Evolutionary conservation across 1,140 invertebrate genomes (phyloP).

Genomic region (Neodiprion fabricii): DNA sequence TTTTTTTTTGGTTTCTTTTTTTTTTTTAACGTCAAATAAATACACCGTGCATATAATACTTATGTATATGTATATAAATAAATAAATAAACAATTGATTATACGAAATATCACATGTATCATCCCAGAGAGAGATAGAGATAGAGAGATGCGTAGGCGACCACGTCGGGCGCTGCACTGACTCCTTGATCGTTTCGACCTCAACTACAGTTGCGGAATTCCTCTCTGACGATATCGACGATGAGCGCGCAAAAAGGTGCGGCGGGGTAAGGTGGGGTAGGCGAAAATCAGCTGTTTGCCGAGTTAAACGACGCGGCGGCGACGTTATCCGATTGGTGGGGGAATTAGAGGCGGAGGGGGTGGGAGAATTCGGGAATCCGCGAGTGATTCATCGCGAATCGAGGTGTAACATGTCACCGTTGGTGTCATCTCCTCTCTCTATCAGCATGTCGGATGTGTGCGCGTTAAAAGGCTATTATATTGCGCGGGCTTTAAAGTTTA

Average conservation of each 20-base stretch:
- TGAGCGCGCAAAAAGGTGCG: background rate
- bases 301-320: background rate
- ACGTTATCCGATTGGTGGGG: background rate
- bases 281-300: constrained; percentile 7
- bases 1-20: background rate
- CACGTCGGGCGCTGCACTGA: background rate
- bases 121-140: background rate
- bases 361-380: background rate
- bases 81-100: background rate
- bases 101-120: background rate
- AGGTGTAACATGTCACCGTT: background rate
- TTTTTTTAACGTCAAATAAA: too few species aligned
- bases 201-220: background rate
- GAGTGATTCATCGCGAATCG: background rate
- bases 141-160: background rate
- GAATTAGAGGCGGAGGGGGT: background rate
- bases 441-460: too few species aligned
- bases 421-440: background rate
- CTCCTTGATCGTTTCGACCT: background rate
- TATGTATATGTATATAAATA: too few species aligned
- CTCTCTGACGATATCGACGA: background rate
- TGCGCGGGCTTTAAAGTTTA: too few species aligned
- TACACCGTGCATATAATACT: too few species aligned
- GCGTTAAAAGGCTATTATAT: too few species aligned
- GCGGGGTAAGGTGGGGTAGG: background rate